A percentile compares a stretch with the other conserved stretches of the same genome.
These are phyloP conservation scores for Scrobipalpa atriplicella DNA, from an alignment of 2,888 invertebrate genomes.

Conservation along the genomic window DNA sequence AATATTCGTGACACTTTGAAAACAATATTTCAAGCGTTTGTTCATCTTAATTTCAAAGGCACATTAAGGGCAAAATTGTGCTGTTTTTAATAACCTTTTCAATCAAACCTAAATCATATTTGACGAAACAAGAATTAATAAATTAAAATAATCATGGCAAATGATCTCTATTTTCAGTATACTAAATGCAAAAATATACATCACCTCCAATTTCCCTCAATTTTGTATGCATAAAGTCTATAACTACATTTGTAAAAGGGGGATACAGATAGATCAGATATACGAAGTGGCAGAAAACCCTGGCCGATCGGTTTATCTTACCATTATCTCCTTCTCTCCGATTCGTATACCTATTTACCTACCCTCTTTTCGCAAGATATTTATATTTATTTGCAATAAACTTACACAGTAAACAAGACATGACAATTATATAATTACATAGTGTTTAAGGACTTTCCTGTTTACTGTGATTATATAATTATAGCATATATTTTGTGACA, in stretches of 20 bases:
- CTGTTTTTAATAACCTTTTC: neutral
- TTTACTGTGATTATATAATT: no score
- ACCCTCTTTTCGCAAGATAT: slow-evolving; percentile 1
- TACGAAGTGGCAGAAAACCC: neutral
- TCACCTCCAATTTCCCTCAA: slow-evolving; percentile 40
- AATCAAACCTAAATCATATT: neutral
- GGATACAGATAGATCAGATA: neutral
- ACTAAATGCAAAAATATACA: slow-evolving; percentile 47
- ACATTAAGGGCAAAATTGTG: neutral
- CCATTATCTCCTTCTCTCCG: neutral
- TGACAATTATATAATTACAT: no score
- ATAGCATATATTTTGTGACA: slow-evolving; percentile 36
- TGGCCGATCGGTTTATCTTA: neutral
- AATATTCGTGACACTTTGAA: neutral
- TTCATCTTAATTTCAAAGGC: neutral
- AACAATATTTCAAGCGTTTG: neutral
- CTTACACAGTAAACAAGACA: no score
- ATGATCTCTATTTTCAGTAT: slow-evolving; percentile 17
- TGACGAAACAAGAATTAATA: neutral
- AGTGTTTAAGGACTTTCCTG: no score
- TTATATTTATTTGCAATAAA: no score
- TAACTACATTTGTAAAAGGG: neutral
- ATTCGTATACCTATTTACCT: neutral
- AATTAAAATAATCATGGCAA: slow-evolving; percentile 4
- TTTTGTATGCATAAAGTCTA: slow-evolving; percentile 21